Base-by-base conservation (phyloP, 2,797 vertebrate genomes). In the Amblyraja radiata region DNA sequence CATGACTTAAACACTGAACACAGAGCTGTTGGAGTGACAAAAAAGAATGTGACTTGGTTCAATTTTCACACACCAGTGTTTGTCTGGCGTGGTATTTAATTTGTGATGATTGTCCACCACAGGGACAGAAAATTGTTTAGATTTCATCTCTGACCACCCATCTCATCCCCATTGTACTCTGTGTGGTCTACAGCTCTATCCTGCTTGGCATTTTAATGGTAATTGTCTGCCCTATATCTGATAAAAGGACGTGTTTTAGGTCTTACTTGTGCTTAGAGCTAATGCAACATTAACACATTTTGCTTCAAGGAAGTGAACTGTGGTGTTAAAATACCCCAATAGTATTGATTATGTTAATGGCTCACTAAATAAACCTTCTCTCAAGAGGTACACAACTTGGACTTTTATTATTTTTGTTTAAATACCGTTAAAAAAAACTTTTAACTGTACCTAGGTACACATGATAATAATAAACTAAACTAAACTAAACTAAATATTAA, bases 141-240 rank as follows among this genome's bases (percentile, higher is more conserved):
- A 92, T 92, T 92, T 90, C 71, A 73, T 76, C 36, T 25, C 90
- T 76, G 39, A 76, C 71, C 25, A 92, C 90, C 90, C 36, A 8
- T 36, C 88, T 74, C 65, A 73, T 91, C 88, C 73, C 68, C 25
- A 73, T 91, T 91, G 25, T 91, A 21, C 65, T 73, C 18, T 73
- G 65, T 90, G 63, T 90, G 65, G 88, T 73, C 88, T 91, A 68
- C 88, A 92, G 71, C 90, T 76, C 23, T 54, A 91, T 9, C 68
- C 54, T 73, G 71, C 36, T 54, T 23, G 23, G 90, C 25, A 76
- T 74, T 92, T 92, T 54, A 74, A 92, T 76, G 65, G 39, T 92
- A 76, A 92, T 46, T 92, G 21, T n/a, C 90, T 25, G 14, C 21
- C n/a, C 90, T 25, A 54, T 28, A 74, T 14, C 36, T 25, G 92